Base-by-base conservation (phyloP, 2,113 vertebrate genomes). In the Myiozetetes cayanensis region DNA sequence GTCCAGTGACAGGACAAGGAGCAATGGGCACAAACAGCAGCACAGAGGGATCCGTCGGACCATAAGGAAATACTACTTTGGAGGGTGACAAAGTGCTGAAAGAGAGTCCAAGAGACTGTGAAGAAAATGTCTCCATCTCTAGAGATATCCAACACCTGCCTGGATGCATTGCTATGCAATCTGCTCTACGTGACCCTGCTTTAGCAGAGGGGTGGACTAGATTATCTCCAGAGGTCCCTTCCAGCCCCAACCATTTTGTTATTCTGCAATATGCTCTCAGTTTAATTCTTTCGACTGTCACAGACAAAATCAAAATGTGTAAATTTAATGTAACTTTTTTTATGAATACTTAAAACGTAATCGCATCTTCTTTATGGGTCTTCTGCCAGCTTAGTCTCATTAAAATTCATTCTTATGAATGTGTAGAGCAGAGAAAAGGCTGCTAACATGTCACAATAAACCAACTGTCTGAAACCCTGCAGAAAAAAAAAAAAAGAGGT, bases 361-460 rank as follows among this genome's bases (percentile, higher is more conserved):
- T 96, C 63, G 27, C 92, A 95, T 96, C 89, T 94, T 91, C 87
- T 97, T 97, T 97, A 97, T 96, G 92, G 76, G 65, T 94, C 95
- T 96, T 97, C 95, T 96, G 92, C 90, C 85, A 72, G 90, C 76
- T 96, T 77, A 91, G 73, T 74, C 85, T 96, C 93, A 97, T 97
- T 96, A 96, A 96, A 95, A 95, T 93, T 95, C 86, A 82, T 93
- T 95, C 87, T 96, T 96, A 62, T 70, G 83, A 90, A 94, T 41
- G 90, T 74, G 73, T 87, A 76, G 71, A 25, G 66, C 79, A 91
- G 73, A 89, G 86, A 79, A 96, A 95, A 93, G 90, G 82, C 89
- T 96, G 92, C 87, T 96, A 97, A 91, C 90, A 90, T 96, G 93
- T 94, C 95, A 96, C 95, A 97, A 96, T 97, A 97, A 97, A 97